Base-by-base conservation (phyloP, 53 echinoderm and acorn worm genomes). In the Holothuria scabra region DNA sequence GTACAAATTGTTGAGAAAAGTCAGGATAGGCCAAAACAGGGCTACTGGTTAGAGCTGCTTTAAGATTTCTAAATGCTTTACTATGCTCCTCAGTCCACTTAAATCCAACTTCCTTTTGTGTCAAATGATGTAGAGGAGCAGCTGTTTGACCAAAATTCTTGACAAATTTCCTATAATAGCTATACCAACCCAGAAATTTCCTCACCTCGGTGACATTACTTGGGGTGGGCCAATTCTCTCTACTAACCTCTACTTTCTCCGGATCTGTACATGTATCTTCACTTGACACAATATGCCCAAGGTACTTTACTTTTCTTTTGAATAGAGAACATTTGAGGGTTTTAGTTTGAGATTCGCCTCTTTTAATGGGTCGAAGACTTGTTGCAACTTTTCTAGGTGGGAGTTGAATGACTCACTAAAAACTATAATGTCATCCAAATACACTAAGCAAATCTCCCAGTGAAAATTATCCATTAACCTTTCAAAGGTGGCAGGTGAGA, bases 111-210 rank as follows among this genome's bases (percentile, higher is more conserved):
- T 38, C 70, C 41, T 70, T 70, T n/a, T 70, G 31, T 14, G 38
- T 70, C 14, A 92, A 64, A 3, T 72, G 70, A 72, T 79, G 48
- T 31, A 92, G 59, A 16, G 92, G 92, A 16, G 23, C 52, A 0
- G 87, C 89, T 33, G 76, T 84, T 30, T 92, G 75, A 8, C 89
- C 55, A 24, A 83, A 61, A 25, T 59, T 65, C 6, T 86, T 83
- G 28, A 92, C 60, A 46, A 92, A 90, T 30, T 84, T 90, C 55
- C 87, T 46, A 56, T 92, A 89, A 21, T 90, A 93, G n/a, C n/a
- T n/a, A n/a, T n/a, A n/a, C n/a, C n/a, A 30, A 13, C 93, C 93
- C 31, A 93, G 26, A 59, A 93, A 93, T 13, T 65, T 74, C n/a
- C 90, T 46, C 25, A 90, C 22, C n/a, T 93, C 84, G 26, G 85